Percentiles rank a stretch among this genome's conserved stretches.
Evolutionary conservation across 1,140 invertebrate species (phyloP).

Genomic region (Asobara japonica): DNA sequence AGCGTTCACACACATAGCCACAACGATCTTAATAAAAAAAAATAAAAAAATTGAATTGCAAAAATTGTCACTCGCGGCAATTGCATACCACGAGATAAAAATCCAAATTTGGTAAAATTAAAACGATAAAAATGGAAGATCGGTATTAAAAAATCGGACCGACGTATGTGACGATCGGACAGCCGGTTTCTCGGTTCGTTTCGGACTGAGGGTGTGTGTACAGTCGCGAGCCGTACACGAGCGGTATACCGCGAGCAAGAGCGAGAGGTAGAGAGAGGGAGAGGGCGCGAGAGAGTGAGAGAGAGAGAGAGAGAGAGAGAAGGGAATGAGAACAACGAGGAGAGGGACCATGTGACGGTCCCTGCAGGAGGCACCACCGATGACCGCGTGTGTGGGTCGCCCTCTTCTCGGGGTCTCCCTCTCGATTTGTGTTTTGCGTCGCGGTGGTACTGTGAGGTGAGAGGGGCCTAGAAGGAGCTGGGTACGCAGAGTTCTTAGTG

Average conservation of each 20-base stretch:
- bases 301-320: constrained; percentile 36
- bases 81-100: background rate
- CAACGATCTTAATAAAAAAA: background rate
- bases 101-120: background rate
- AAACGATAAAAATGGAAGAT: background rate
- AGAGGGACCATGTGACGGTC: constrained; percentile 57
- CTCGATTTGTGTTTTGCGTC: constrained; percentile 22
- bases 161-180: constrained; percentile 31
- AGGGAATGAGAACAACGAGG: constrained; percentile 25
- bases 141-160: background rate
- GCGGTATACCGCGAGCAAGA: constrained; percentile 39
- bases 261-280: constrained; percentile 36
- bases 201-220: constrained; percentile 50
- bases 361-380: constrained; percentile 53
- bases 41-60: no score
- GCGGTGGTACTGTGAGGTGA: constrained; percentile 16
- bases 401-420: background rate
- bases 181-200: constrained; percentile 60
- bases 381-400: constrained; percentile 37
- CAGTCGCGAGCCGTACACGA: constrained; percentile 45
- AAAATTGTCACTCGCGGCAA: background rate
- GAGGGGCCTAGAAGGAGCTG: constrained; percentile 18
- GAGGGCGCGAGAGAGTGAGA: no score
- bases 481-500: background rate
- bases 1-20: background rate